Percentiles rank a stretch among this genome's conserved stretches.
Evolutionary conservation across 1,140 invertebrate species (phyloP).

Genomic region (Macrosteles quadrilineatus): DNA sequence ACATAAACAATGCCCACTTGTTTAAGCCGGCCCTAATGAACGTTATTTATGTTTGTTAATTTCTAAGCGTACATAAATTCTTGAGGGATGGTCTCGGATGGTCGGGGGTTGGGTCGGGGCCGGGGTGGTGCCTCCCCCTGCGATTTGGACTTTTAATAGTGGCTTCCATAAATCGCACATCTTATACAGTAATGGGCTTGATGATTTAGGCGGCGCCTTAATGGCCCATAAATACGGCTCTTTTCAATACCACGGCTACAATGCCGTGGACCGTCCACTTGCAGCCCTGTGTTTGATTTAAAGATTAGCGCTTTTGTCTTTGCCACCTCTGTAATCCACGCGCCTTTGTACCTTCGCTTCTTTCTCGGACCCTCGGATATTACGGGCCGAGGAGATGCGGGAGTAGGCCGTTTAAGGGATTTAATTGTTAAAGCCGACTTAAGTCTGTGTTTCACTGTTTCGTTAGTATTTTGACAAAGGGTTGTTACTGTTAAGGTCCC

Average conservation of each 20-base stretch:
- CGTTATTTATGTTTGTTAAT: slow-evolving; percentile 30
- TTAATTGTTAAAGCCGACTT: too few species aligned
- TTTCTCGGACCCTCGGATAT: neutral
- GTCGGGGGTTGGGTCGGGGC: too few species aligned
- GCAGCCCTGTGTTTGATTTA: slow-evolving; percentile 12
- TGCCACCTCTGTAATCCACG: neutral
- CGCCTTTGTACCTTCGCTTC: neutral
- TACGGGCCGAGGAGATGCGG: too few species aligned
- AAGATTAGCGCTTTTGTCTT: slow-evolving; percentile 26
- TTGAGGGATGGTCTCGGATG: slow-evolving; percentile 16
- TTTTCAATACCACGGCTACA: slow-evolving; percentile 26
- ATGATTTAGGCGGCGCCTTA: slow-evolving; percentile 28
- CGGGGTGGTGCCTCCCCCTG: slow-evolving; percentile 15
- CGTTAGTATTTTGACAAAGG: too few species aligned
- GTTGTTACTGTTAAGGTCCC: too few species aligned
- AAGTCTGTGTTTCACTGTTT: too few species aligned
- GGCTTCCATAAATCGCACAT: slow-evolving; percentile 25
- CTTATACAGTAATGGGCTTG: slow-evolving; percentile 30
- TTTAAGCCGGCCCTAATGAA: slow-evolving; percentile 17
- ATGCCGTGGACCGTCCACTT: slow-evolving; percentile 2
- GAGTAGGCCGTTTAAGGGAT: too few species aligned
- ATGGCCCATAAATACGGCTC: slow-evolving; percentile 25
- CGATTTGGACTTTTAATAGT: slow-evolving; percentile 30
- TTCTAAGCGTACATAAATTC: slow-evolving; percentile 29
- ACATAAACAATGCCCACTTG: too few species aligned